phyloP scores from a whole-genome alignment of 2,888 invertebrate genomes.

The Sphaeridia pumilis region DNA sequence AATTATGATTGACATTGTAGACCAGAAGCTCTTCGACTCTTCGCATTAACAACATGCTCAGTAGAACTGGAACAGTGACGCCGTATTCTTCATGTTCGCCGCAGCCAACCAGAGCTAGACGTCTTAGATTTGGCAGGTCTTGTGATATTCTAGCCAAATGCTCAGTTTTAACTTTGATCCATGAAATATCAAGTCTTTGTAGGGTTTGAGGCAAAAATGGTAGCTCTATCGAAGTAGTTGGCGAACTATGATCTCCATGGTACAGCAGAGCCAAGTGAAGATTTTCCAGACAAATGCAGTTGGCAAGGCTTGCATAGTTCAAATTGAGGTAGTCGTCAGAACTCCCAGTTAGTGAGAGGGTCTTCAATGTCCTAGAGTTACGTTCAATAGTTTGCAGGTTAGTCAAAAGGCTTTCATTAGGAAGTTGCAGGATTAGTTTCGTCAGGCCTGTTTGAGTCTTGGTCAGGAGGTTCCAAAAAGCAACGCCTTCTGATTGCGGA shows the following conservation, averaged over 20 bases:
- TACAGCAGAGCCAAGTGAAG: conserved; percentile 4
- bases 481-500: conserved; percentile 3
- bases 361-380: neutral
- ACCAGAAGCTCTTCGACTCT: conserved; percentile 5
- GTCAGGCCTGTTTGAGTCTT: neutral
- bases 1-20: conserved; percentile 10
- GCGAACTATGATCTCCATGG: neutral
- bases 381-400: neutral
- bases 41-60: neutral
- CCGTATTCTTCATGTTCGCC: conserved; percentile 10
- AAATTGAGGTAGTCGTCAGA: neutral
- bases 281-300: neutral
- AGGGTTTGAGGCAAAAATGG: neutral
- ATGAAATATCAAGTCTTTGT: conserved; percentile 1
- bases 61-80: conserved; percentile 1
- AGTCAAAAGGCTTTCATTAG: neutral
- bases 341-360: neutral
- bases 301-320: neutral
- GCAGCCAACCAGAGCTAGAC: conserved; percentile 7
- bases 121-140: neutral
- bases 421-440: conserved; percentile 6
- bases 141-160: neutral
- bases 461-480: conserved; percentile 3
- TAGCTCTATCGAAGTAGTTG: neutral
- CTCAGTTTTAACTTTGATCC: conserved; percentile 3